Evolutionary conservation across 1,140 invertebrate species (phyloP), one percentile per base, ranked within the genome.

Genomic region (Thalassaphorura encarpata): DNA sequence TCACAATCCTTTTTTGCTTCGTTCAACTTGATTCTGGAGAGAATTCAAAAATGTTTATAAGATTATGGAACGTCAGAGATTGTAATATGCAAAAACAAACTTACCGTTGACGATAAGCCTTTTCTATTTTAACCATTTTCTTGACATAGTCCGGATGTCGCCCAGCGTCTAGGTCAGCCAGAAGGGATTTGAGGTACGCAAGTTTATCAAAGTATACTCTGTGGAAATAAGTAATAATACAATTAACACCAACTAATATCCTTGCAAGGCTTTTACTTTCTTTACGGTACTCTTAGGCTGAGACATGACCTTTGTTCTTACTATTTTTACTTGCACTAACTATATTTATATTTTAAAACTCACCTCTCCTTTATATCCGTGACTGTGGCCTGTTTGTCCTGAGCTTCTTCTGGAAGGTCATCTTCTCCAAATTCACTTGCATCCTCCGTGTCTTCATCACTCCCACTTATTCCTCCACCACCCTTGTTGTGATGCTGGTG

Each of bases 161-260:
- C 0, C 86, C 84, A 66, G 91, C 87, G 67, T 89, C 81, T 2
- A 97, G 70, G 66, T 94, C 89, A 59, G 89, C 83, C 21, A 97
- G 64, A 67, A 92, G 92, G 60, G 89, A 87, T 71, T 95, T 93
- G 8, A 96, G 74, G 69, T 80, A 84, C 0, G 83, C 82, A 52
- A 97, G 72, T 71, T 96, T 95, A 68, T 96, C 91, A 69, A 91
- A 87, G 68, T 93, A 97, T 75, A 96, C 87, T 71, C 88, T n/a
- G n/a, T 91, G 67, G 1, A 74, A 74, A 52, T 66, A 43, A 36
- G 28, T 51, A 21, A 48, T n/a, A 36, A 11, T 36, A 11, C 11
- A 11, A n/a, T 45, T 45, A 45, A 45, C 11, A 45, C 42, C 18
- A 18, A 16, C 42, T n/a, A n/a, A 16, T 23, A 45, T 45, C 33